Evolutionary conservation across 2,113 vertebrate genomes (phyloP).

Genomic region (Phyllopteryx taeniolatus): DNA sequence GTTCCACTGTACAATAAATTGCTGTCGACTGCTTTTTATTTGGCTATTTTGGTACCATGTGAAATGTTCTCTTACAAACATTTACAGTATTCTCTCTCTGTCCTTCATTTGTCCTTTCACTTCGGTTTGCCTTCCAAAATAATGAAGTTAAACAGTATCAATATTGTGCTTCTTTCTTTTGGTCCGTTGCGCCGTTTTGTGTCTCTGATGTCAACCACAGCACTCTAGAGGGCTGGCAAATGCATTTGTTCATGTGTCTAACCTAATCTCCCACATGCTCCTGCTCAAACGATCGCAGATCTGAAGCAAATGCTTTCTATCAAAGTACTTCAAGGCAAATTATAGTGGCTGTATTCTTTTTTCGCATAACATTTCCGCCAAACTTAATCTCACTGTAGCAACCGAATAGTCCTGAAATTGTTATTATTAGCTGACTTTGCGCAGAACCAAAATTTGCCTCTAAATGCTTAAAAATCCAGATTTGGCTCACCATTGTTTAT

Average conservation of each 20-base stretch:
- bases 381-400: too few species aligned
- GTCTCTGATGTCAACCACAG: neutral
- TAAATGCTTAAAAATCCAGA: too few species aligned
- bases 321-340: neutral
- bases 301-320: neutral
- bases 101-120: neutral
- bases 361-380: neutral
- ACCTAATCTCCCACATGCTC: neutral
- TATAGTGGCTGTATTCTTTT: neutral
- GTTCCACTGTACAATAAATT: neutral
- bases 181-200: neutral
- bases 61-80: too few species aligned
- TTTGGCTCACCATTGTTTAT: too few species aligned
- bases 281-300: conserved; percentile 1
- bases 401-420: neutral
- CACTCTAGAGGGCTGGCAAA: neutral
- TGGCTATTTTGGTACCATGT: too few species aligned
- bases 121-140: neutral
- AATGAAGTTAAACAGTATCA: neutral
- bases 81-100: neutral
- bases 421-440: neutral
- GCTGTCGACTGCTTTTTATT: too few species aligned
- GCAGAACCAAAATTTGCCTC: too few species aligned
- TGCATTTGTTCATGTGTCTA: conserved; percentile 1
- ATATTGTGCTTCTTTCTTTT: neutral